Evolutionary conservation across 2,113 vertebrate species (phyloP), one percentile per base, ranked within the genome.

Genomic region (Alligator mississippiensis): DNA sequence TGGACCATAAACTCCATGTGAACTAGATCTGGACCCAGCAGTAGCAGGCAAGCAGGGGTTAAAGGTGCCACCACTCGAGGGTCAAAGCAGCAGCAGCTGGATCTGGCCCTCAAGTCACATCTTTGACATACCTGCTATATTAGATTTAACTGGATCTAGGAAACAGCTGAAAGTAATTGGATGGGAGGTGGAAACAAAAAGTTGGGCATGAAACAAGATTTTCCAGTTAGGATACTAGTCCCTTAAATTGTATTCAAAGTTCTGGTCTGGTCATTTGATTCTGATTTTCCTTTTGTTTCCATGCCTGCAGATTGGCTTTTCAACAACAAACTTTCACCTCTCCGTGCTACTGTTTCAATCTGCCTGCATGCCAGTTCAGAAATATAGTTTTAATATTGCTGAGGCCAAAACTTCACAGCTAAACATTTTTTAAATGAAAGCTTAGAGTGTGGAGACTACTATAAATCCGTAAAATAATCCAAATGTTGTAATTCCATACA

Each of bases 391-490:
- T 13, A 47, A 38, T 22, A 47, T 14, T 47, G 34, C 34, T 62
- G 90, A 92, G 88, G 74, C 22, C 82, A 90, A 90, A 80, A 84
- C 77, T 95, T 93, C 64, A 83, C 61, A 64, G 75, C 64, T 59
- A 94, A 90, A 87, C 68, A 74, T 80, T 34, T 72, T 38, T 70
- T 9, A 21, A 72, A 24, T 87, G 55, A 89, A 93, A 91, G 85
- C 84, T 94, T 94, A 84, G 88, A 89, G 87, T 19, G 4, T 2
- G 8, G 34, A 30, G 70, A 89, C 90, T n/a, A 78, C 38, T 91
- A 85, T 19, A 84, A 76, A 88, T 86, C 24, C 62, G 25, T 19
- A 14, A 55, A 15, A 77, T 57, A 14, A 77, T 15, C 47, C 17
- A 47, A 72, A 16, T 6, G 47, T 38, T 77, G 55, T 24, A 77